Percentiles rank a stretch among this genome's conserved stretches.
Evolutionary conservation across 1,140 invertebrate species (phyloP).

Genomic region (Paraescarpia echinospica): DNA sequence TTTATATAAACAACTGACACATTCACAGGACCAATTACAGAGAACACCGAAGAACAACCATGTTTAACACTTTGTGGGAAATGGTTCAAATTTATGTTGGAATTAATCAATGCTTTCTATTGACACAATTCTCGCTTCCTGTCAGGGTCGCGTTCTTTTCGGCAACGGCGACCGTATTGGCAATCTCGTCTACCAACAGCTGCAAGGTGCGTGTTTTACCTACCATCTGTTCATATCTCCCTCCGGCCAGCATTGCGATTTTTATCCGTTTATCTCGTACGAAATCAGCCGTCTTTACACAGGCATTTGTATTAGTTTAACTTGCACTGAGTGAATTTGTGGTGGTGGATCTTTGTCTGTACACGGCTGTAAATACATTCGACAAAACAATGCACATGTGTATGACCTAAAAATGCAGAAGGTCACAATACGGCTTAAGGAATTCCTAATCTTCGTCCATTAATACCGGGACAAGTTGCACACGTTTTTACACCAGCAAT

Average conservation of each 20-base stretch:
- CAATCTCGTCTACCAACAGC: conserved; percentile 90
- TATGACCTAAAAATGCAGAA: too few relatives aligned
- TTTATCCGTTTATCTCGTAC: too few relatives aligned
- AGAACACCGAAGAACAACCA: not conserved
- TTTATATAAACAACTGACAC: not conserved
- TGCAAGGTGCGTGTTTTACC: conserved; percentile 69
- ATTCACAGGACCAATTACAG: not conserved
- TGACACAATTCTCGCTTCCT: conserved; percentile 29
- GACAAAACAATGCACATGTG: too few relatives aligned
- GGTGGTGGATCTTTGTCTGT: too few relatives aligned
- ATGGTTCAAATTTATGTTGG: conserved; percentile 22
- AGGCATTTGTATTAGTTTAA: too few relatives aligned
- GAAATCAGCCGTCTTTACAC: too few relatives aligned
- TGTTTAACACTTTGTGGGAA: not conserved
- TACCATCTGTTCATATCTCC: conserved; percentile 26
- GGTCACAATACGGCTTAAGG: too few relatives aligned
- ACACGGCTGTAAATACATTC: too few relatives aligned
- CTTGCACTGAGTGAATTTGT: too few relatives aligned
- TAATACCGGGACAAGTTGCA: too few relatives aligned
- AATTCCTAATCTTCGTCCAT: too few relatives aligned
- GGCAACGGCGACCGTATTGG: conserved; percentile 94
- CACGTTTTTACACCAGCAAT: too few relatives aligned
- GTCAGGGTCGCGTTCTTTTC: conserved; percentile 89
- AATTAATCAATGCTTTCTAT: conserved; percentile 16
- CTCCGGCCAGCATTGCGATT: not conserved